A percentile compares a stretch with the other conserved stretches of the same genome.
Conservation (phyloP, 1,140 invertebrate species). For the Artemia franciscana region DNA sequence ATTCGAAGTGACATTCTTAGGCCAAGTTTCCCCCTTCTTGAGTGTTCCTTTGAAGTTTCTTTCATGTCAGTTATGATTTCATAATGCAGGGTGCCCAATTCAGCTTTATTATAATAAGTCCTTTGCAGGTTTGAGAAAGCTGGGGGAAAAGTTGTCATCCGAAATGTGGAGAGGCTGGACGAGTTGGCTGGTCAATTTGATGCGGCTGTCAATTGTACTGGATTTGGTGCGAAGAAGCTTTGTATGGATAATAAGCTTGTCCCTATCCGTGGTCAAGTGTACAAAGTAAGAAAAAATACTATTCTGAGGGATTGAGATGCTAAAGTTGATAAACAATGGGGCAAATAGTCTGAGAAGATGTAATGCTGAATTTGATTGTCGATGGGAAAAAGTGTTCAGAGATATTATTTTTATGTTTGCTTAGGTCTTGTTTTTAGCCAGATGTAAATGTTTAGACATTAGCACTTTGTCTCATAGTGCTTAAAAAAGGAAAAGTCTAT, state of each 20-base stretch:
- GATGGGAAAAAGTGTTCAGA: too few species aligned
- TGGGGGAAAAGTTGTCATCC: slow-evolving; percentile 30
- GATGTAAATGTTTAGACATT: not conserved
- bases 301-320: not conserved
- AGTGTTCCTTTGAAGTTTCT: too few species aligned
- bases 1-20: too few species aligned
- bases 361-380: not conserved
- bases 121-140: slow-evolving; percentile 26
- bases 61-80: too few species aligned
- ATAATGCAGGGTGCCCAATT: too few species aligned
- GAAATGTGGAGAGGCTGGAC: slow-evolving; percentile 31
- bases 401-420: too few species aligned
- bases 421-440: too few species aligned
- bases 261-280: slow-evolving; percentile 67
- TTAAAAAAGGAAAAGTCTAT: not conserved
- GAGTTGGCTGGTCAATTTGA: slow-evolving; percentile 38
- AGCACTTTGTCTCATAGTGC: not conserved
- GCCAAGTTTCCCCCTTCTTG: too few species aligned
- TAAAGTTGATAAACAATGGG: not conserved
- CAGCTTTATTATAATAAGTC: too few species aligned
- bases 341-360: not conserved
- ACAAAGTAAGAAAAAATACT: slow-evolving; percentile 31
- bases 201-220: slow-evolving; percentile 67
- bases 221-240: slow-evolving; percentile 49
- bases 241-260: slow-evolving; percentile 48